Conservation (phyloP, 1,140 invertebrate genomes). For the Drosophila subobscura region DNA sequence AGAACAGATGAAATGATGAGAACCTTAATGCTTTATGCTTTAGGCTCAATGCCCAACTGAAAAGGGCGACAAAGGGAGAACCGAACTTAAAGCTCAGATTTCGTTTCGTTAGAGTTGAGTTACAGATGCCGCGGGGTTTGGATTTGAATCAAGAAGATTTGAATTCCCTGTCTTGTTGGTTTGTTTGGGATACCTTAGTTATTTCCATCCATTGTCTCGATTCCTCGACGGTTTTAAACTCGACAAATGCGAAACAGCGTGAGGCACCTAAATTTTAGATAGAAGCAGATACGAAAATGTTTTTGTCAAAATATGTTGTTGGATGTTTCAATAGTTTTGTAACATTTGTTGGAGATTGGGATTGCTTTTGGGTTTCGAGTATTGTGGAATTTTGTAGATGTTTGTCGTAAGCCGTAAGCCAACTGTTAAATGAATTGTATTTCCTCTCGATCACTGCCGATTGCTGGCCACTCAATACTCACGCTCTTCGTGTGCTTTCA, state of each 20-base stretch:
- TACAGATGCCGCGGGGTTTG: no score
- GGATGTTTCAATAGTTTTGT: conserved; percentile 64
- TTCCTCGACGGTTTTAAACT: conserved; percentile 95
- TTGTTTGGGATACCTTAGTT: conserved; percentile 90
- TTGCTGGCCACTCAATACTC: conserved; percentile 13
- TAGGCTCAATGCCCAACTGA: no score
- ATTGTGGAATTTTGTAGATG: conserved; percentile 4
- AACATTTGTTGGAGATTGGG: conserved; percentile 62
- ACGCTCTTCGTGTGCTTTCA: not conserved
- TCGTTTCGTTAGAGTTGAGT: no score
- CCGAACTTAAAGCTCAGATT: no score
- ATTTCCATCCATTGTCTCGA: conserved; percentile 96
- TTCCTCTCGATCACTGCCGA: conserved; percentile 7
- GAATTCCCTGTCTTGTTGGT: conserved; percentile 42
- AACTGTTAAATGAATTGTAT: conserved; percentile 22
- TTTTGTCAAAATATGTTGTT: conserved; percentile 81
- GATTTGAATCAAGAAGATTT: no score
- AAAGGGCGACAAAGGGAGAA: no score
- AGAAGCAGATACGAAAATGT: conserved; percentile 85
- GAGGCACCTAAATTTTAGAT: conserved; percentile 89
- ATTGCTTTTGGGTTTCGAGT: conserved; percentile 18
- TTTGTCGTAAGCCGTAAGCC: conserved; percentile 30
- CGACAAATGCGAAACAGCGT: conserved; percentile 97
- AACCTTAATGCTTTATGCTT: no score
- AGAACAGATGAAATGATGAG: not conserved